A percentile compares a stretch with the other conserved stretches of the same genome.
Evolutionary conservation across 2,113 vertebrate species (phyloP).

Genomic region (Apodemus speciosus): DNA sequence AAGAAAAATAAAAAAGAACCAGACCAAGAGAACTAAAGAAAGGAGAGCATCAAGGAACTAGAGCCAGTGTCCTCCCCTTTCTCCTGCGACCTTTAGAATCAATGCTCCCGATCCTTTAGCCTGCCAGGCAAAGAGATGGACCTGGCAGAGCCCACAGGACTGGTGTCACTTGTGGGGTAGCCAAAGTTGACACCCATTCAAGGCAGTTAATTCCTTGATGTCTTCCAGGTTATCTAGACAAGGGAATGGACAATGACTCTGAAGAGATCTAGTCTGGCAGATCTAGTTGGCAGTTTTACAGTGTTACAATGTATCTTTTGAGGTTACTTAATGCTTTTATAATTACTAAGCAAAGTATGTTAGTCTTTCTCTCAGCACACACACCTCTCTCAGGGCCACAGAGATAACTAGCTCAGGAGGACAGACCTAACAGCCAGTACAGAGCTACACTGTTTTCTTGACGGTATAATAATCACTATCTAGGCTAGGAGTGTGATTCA

Average conservation of each 20-base stretch:
- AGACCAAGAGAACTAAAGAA: background rate
- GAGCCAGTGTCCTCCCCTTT: background rate
- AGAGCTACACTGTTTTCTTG: background rate
- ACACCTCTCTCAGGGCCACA: background rate
- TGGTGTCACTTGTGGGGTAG: background rate
- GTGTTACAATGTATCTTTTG: background rate
- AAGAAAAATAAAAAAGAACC: too few relatives aligned
- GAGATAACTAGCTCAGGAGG: background rate
- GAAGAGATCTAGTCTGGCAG: background rate
- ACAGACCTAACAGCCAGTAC: background rate
- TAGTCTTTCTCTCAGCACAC: fast-evolving
- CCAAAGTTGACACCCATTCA: too few relatives aligned
- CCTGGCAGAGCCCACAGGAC: background rate
- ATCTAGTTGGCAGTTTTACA: background rate
- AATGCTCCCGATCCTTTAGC: background rate
- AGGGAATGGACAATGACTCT: background rate
- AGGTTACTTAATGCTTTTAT: background rate
- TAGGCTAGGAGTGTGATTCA: background rate
- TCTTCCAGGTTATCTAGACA: background rate
- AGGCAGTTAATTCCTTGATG: background rate
- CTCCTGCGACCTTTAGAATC: background rate
- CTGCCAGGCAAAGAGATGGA: background rate
- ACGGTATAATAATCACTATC: background rate
- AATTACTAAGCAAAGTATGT: background rate
- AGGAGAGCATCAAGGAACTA: background rate